Base-by-base conservation (phyloP, 2,888 invertebrate species). In the Leptura quadrifasciata region DNA sequence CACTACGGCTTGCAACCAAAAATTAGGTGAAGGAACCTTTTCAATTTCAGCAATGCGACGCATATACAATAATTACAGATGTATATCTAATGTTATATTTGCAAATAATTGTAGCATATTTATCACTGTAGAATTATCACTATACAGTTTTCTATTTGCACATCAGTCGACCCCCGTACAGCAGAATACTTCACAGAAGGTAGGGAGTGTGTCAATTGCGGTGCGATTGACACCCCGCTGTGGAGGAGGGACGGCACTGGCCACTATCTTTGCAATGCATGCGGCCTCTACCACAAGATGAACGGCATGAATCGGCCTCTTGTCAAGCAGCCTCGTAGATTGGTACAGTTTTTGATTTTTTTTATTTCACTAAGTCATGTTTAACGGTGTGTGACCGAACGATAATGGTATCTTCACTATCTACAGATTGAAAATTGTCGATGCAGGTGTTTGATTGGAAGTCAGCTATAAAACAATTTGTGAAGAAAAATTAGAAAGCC, bases 171-270 rank as follows among this genome's bases (percentile, higher is more conserved):
- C 78, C 86, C 87, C 72, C 86, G 88, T 76, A 87, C 88, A 71
- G 88, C 89, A 55, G 90, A 90, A 81, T 89, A 87, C 85, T 90
- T 89, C 87, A 89, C 89, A 85, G 99, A 99, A 90, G 98, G 98
- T 21, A 94, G 99, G 82, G 98, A 98, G 90, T 98, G 98, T 91
- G 98, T 98, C 76, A 98, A 98, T 92, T 98, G 98, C 90, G 98
- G 98, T 79, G 97, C 98, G 80, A 97, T 97, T 87, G 96, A 91
- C 87, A 99, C 99, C 84, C 98, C 99, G 80, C 93, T 99, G 85
- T 99, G 99, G 99, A 94, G 99, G 84, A 94, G 99, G 89, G 99
- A 99, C 93, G 97, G 97, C 90, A 98, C 97, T 86, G 99, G 99
- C 82, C 98, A 99, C 92, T 99, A 98, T 91, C 94, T 99, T 86